These are phyloP conservation scores for Myrmophylax atrothorax DNA, from an alignment of 2,113 vertebrate species.

Conservation along the genomic window DNA sequence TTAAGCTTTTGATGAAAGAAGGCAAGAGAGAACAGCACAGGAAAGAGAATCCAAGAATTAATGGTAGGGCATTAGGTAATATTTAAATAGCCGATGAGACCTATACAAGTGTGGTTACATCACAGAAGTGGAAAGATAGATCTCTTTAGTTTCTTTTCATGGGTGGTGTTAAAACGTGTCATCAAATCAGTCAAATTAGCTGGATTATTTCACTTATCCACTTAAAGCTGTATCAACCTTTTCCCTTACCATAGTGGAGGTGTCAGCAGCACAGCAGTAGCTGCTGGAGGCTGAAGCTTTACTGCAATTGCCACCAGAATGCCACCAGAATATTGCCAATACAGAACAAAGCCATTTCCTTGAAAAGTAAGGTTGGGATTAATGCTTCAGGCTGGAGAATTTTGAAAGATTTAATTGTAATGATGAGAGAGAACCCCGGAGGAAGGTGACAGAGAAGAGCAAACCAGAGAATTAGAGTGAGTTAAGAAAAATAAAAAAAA, in stretches of 20 bases:
- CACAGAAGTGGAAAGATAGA: neutral
- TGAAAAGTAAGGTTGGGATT: neutral
- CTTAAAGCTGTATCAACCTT: neutral
- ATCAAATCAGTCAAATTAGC: neutral
- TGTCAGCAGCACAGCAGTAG: rapidly evolving
- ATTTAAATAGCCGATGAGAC: neutral
- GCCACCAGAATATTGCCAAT: neutral
- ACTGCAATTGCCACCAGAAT: neutral
- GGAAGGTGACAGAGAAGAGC: neutral
- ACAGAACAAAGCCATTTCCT: neutral
- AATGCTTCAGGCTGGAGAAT: neutral
- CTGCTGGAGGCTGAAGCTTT: neutral
- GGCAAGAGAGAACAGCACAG: neutral
- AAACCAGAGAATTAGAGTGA: neutral
- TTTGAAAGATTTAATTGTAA: neutral
- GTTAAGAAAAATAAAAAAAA: neutral
- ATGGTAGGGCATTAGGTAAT: neutral
- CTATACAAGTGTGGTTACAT: neutral
- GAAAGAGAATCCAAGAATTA: neutral
- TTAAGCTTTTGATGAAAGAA: neutral
- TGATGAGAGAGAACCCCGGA: neutral
- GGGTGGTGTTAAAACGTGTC: neutral
- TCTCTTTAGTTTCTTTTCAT: neutral
- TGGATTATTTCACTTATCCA: neutral
- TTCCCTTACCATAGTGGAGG: neutral